Conservation (phyloP, 2,113 vertebrate genomes). For the Butorides virescens region DNA sequence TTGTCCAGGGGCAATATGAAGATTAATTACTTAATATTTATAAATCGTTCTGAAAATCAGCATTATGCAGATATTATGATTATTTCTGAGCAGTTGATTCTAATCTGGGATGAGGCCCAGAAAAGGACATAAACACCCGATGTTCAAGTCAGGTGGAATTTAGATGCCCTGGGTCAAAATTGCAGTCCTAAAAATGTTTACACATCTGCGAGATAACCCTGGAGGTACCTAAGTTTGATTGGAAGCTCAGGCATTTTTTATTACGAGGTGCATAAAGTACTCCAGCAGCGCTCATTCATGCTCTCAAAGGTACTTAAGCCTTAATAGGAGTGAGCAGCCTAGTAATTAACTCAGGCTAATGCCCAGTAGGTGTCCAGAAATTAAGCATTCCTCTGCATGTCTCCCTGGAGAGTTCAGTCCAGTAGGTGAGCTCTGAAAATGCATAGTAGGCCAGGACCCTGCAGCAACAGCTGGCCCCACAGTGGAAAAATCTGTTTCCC, state of each 20-base stretch:
- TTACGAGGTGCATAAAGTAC: background rate
- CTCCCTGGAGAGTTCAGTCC: background rate
- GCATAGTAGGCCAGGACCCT: background rate
- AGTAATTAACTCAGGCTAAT: background rate
- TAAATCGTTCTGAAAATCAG: background rate
- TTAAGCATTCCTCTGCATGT: background rate
- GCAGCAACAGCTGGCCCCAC: background rate
- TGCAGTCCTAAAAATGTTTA: background rate
- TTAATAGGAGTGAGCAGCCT: background rate
- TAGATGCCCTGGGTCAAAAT: background rate
- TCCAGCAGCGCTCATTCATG: background rate
- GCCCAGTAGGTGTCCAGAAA: background rate
- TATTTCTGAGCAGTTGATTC: background rate
- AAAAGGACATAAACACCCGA: background rate
- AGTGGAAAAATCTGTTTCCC: constrained; percentile 5
- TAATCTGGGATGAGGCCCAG: background rate
- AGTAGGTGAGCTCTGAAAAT: background rate
- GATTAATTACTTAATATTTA: constrained; percentile 34
- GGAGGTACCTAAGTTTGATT: background rate
- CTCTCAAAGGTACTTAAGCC: background rate
- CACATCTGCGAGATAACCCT: background rate
- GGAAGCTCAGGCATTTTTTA: background rate
- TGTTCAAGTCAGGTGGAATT: background rate
- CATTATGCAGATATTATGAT: constrained; percentile 4
- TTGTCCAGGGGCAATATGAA: background rate